Percentiles rank a stretch among this genome's conserved stretches.
Conservation (phyloP, 2,113 vertebrate genomes). For the Turdus rufiventris region DNA sequence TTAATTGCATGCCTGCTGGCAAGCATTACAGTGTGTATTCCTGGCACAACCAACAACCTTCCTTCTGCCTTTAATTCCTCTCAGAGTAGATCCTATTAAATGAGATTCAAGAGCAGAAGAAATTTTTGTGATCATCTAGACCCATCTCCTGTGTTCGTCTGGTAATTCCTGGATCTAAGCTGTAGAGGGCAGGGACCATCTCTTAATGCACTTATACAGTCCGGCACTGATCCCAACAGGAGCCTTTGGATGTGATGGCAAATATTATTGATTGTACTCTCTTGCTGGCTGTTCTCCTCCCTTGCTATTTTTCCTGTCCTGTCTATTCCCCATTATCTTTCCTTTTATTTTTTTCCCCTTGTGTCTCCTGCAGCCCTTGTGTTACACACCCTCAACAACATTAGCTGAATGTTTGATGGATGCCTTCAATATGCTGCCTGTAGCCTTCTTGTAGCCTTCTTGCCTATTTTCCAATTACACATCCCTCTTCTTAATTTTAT, state of each 20-base stretch:
- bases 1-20: constrained; percentile 44
- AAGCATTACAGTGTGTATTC: neutral
- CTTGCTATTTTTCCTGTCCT: neutral
- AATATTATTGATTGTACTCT: constrained; percentile 21
- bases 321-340: neutral
- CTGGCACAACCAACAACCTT: constrained; percentile 9
- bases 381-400: constrained; percentile 42
- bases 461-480: constrained; percentile 65
- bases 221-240: neutral
- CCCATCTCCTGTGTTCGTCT: neutral
- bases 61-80: neutral
- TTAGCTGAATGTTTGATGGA: constrained; percentile 64
- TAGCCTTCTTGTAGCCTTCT: constrained; percentile 60
- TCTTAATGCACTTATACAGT: neutral
- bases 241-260: constrained; percentile 1
- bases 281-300: neutral
- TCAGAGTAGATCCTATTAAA: neutral
- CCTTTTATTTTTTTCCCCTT: neutral
- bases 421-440: constrained; percentile 68
- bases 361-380: constrained; percentile 8
- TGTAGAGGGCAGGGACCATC: constrained; percentile 51
- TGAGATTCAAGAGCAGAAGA: constrained; percentile 10
- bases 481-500: constrained; percentile 65
- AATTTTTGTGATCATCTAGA: neutral
- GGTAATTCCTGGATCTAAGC: constrained; percentile 38